phyloP scores from a whole-genome alignment of 2,113 vertebrate species.

The Pseudopodoces humilis region DNA sequence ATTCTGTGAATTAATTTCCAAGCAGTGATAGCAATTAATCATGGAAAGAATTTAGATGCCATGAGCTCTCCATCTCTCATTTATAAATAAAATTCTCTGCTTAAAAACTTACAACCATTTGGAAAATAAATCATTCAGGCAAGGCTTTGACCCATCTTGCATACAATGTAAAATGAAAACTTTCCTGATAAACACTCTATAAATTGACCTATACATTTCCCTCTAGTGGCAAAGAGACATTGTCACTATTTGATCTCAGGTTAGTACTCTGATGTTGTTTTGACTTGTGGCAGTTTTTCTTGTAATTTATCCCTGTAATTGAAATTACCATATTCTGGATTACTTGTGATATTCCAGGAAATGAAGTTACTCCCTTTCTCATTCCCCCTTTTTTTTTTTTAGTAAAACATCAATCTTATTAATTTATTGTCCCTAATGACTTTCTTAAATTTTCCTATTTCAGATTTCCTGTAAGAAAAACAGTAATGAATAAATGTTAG shows the following conservation, averaged over 20 bases:
- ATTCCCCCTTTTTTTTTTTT: accelerated
- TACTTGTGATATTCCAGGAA: background rate
- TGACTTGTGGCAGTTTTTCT: background rate
- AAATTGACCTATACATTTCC: background rate
- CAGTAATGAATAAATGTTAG: background rate
- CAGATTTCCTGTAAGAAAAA: background rate
- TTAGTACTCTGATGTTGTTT: background rate
- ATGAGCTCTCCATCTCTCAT: background rate
- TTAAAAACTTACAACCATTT: background rate
- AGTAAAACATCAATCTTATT: background rate
- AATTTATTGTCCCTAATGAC: background rate
- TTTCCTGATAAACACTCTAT: background rate
- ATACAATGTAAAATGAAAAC: background rate
- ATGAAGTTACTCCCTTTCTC: background rate
- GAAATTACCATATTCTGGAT: background rate
- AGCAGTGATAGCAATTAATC: background rate
- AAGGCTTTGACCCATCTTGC: background rate
- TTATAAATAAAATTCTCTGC: background rate
- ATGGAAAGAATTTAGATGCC: background rate
- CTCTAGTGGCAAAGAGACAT: background rate
- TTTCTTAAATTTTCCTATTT: background rate
- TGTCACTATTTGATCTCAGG: background rate
- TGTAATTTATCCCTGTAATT: background rate
- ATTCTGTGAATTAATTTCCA: background rate
- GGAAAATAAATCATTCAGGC: background rate